A percentile compares a stretch with the other conserved stretches of the same genome.
phyloP scores from a whole-genome alignment of 2,797 vertebrate genomes.

The Anomalospiza imberbis region DNA sequence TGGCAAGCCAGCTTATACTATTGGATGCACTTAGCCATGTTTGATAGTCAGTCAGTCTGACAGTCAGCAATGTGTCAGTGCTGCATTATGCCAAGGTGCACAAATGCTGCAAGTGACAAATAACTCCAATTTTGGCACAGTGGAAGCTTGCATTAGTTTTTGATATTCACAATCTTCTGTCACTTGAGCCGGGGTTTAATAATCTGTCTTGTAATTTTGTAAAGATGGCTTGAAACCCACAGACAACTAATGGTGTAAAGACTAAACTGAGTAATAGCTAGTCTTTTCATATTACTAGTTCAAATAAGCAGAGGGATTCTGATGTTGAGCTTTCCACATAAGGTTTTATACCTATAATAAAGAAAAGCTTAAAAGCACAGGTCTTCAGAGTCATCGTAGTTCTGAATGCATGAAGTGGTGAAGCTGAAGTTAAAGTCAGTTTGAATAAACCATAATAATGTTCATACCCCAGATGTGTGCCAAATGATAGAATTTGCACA shows the following conservation, averaged over 20 bases:
- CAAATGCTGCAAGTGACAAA: conserved; percentile 20
- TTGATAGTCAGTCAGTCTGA: conserved; percentile 21
- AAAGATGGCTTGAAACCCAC: not conserved
- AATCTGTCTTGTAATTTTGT: not conserved
- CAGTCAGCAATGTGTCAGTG: conserved; percentile 4
- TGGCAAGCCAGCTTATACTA: not conserved
- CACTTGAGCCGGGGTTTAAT: not conserved
- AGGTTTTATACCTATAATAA: not conserved
- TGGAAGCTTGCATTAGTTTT: conserved; percentile 13
- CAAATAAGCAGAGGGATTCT: not conserved
- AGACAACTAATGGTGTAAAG: not conserved
- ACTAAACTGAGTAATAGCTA: not conserved
- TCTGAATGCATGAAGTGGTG: not conserved
- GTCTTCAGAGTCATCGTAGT: not conserved
- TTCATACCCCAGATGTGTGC: not conserved
- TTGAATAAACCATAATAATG: not conserved
- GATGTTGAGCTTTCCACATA: not conserved
- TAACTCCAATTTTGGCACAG: conserved; percentile 2
- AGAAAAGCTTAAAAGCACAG: not conserved
- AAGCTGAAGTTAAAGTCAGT: not conserved
- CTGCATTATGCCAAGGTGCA: conserved; percentile 14
- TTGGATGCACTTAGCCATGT: conserved; percentile 6
- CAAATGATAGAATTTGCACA: not conserved
- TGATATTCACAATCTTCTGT: not conserved
- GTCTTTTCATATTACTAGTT: not conserved